phyloP scores from a whole-genome alignment of 2,113 vertebrate species.

The Upupa epops region DNA sequence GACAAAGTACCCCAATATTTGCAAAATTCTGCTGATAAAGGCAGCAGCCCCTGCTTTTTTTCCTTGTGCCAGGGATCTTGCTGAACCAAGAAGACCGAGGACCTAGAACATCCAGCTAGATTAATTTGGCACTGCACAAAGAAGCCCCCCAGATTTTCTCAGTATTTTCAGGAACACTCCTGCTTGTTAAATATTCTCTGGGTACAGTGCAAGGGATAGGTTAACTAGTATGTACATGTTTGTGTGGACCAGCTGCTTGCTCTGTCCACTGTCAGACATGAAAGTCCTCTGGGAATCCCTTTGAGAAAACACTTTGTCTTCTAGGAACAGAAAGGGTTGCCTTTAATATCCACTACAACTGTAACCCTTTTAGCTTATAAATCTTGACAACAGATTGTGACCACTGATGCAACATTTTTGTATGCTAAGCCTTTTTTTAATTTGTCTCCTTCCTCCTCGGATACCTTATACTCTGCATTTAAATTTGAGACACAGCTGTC shows the following conservation, averaged over 20 bases:
- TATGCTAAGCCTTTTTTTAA: neutral
- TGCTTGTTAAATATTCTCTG: neutral
- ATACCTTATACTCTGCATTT: constrained; percentile 47
- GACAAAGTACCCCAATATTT: neutral
- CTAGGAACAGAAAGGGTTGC: constrained; percentile 42
- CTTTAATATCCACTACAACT: constrained; percentile 32
- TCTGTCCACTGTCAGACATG: constrained; percentile 22
- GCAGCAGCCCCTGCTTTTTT: neutral
- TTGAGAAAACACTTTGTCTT: constrained; percentile 44
- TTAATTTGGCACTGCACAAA: neutral
- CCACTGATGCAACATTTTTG: constrained; percentile 31
- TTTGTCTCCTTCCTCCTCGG: constrained; percentile 8
- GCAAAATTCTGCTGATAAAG: neutral
- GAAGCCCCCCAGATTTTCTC: constrained; percentile 6
- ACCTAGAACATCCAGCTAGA: neutral
- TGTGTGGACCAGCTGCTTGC: constrained; percentile 48
- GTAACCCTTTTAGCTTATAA: constrained; percentile 19
- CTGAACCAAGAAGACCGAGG: neutral
- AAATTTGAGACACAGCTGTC: constrained; percentile 60
- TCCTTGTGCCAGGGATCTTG: neutral
- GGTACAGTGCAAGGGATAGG: neutral
- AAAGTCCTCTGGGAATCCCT: constrained; percentile 27
- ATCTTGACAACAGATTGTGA: constrained; percentile 20
- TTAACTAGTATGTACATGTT: constrained; percentile 14
- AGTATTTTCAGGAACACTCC: neutral